Base-by-base conservation (phyloP, 2,888 invertebrate genomes). In the Loripinus fragilis region DNA sequence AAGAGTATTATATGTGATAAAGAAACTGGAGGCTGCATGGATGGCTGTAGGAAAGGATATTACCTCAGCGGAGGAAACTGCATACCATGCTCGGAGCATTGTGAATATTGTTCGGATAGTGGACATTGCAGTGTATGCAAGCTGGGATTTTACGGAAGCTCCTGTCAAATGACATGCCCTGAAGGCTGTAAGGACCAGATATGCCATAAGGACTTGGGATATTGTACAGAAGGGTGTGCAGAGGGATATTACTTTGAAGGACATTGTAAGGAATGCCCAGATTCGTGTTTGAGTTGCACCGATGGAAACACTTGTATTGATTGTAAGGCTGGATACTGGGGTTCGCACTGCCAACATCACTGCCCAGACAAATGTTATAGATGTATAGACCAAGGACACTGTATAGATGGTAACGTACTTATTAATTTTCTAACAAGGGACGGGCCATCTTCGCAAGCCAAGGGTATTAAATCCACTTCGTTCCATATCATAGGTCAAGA, bases 321-420 rank as follows among this genome's bases (percentile, higher is more conserved):
- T 17, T 60, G 60, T 33, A 60, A 60, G 17, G 20, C 33, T 5
- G 60, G 60, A 30, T 60, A 60, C 23, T 60, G 17, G 20, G 60
- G 60, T 2, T 20, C 7, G 8, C 20, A 33, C 5, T 60, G 60
- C 17, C 60, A 60, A 33, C 60, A 60, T 17, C 60, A 60, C 33
- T 60, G 60, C 17, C 60, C 30, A 7, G 23, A 60, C 33, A 10
- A 60, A 5, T 60, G 60, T 33, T 60, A 60, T 20, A 60, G 60
- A 17, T 60, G 60, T 20, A 60, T 33, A 17, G 28, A 17, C 1
- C 17, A 60, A 1, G 60, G 60, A 33, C 30, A 33, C 1, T 60
- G 60, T 20, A 33, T 60, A 17, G 60, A 60, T 60, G 23, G 60
- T 60, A 60, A 55, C n/a, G n/a, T n/a, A n/a, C n/a, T n/a, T 20